phyloP scores from a whole-genome alignment of 2,113 vertebrate genomes.

The Prunella fulvescens region DNA sequence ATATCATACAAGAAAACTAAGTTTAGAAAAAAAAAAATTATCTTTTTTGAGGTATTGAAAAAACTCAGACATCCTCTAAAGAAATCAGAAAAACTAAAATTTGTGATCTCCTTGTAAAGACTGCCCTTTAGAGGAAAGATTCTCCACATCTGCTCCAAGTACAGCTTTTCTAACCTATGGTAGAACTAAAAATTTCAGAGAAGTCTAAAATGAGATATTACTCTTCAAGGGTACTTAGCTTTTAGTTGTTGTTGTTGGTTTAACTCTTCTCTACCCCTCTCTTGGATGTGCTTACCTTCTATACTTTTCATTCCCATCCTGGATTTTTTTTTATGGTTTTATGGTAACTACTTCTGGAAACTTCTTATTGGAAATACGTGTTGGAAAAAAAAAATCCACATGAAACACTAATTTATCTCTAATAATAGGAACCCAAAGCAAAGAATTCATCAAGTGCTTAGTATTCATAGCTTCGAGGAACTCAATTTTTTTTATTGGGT shows the following conservation, averaged over 20 bases:
- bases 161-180: background rate
- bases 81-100: background rate
- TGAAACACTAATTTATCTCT: background rate
- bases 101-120: background rate
- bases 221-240: background rate
- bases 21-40: background rate
- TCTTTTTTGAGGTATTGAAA: background rate
- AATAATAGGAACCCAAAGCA: background rate
- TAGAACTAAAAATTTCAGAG: background rate
- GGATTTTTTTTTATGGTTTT: background rate
- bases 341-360: background rate
- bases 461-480: background rate
- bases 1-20: background rate
- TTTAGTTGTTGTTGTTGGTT: background rate
- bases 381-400: background rate
- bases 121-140: background rate
- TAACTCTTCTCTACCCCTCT: background rate
- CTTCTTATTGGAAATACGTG: background rate
- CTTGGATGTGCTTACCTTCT: background rate
- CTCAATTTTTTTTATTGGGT: background rate
- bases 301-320: background rate
- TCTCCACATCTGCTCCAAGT: rapidly evolving
- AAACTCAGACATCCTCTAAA: background rate
- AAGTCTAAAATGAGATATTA: background rate
- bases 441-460: background rate